Evolutionary conservation across 2,797 vertebrate species (phyloP).

Genomic region (Rhinophrynus dorsalis): DNA sequence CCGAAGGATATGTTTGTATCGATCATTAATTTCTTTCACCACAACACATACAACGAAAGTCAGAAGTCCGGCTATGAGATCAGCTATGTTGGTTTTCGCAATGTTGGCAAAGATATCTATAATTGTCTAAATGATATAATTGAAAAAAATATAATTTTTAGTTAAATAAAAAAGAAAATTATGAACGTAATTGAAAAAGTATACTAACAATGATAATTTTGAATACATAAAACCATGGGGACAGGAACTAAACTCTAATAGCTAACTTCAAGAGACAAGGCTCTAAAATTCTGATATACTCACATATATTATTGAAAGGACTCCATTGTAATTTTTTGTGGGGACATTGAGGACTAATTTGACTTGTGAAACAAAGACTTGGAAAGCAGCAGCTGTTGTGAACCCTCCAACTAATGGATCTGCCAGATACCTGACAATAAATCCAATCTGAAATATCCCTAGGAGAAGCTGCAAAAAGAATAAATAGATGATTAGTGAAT

Average conservation of each 20-base stretch:
- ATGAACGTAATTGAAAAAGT: neutral
- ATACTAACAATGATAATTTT: no score
- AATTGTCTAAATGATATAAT: constrained; percentile 76
- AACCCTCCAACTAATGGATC: constrained; percentile 83
- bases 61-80: constrained; percentile 76
- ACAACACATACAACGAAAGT: constrained; percentile 75
- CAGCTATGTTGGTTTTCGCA: constrained; percentile 75
- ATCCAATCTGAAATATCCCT: constrained; percentile 79
- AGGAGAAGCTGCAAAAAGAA: constrained; percentile 64
- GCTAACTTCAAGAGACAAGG: no score
- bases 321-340: constrained; percentile 75
- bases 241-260: no score
- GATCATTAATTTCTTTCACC: constrained; percentile 81
- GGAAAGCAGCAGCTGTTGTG: constrained; percentile 84
- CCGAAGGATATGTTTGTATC: constrained; percentile 79
- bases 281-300: constrained; percentile 59
- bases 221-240: no score
- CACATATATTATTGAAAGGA: constrained; percentile 82
- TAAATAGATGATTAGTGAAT: neutral
- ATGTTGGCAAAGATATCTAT: constrained; percentile 78
- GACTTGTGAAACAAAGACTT: constrained; percentile 81
- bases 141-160: constrained; percentile 17
- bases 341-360: constrained; percentile 81
- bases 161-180: neutral
- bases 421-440: constrained; percentile 81